These are phyloP conservation scores for Alces alces DNA, from an alignment of 2,113 vertebrate genomes.

Conservation along the genomic window DNA sequence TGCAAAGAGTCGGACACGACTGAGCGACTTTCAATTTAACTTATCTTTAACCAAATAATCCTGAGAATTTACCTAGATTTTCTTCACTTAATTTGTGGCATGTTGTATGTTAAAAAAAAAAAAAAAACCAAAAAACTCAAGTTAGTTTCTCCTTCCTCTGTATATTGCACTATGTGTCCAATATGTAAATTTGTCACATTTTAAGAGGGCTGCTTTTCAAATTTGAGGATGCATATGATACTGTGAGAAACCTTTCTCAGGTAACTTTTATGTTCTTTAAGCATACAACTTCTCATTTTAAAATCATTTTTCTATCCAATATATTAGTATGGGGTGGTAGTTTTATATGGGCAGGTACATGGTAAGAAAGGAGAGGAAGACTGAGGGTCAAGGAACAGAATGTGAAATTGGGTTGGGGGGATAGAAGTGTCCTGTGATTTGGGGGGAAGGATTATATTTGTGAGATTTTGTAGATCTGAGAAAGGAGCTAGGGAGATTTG, in stretches of 20 bases:
- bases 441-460: neutral
- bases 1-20: rapidly evolving
- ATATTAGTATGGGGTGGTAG: neutral
- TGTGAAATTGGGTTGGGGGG: neutral
- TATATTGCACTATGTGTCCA: neutral
- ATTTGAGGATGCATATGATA: neutral
- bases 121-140: neutral
- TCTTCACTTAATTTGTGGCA: neutral
- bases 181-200: neutral
- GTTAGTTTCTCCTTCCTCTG: neutral
- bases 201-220: neutral
- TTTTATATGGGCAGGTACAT: neutral
- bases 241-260: neutral
- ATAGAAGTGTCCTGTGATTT: neutral
- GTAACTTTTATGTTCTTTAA: neutral
- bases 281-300: neutral
- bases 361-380: neutral
- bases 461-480: neutral
- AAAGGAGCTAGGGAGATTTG: neutral
- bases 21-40: neutral
- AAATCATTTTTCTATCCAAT: neutral
- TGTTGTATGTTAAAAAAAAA: neutral
- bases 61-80: neutral
- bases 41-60: neutral
- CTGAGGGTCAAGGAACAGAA: neutral